Evolutionary conservation across 2,888 invertebrate genomes (phyloP), one percentile per base, ranked within the genome.

Genomic region (Cryptosula pallasiana): DNA sequence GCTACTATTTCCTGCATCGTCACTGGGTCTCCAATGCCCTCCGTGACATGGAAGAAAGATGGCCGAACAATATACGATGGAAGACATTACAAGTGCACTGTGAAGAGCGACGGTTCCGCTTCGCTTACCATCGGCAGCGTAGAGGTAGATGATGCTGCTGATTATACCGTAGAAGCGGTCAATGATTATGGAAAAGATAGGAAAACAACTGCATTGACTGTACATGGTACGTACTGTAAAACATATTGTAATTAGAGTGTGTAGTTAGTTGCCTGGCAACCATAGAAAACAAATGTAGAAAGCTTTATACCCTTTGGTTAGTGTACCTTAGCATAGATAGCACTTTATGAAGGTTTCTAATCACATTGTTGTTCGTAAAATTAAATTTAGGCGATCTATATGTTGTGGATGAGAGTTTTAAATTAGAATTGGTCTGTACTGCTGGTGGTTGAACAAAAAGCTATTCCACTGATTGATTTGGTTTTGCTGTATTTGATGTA

Each of bases 121-220:
- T 29, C 32, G 16, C 85, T 97, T 71, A 90, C 90, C 35, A 90
- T 95, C 78, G 90, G 80, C 72, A 79, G 81, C 69, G 79, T 81
- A 1, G 79, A 80, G 69, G 77, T 78, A 32, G 77, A 75, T 1
- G 82, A 84, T 75, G 77, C 79, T 36, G 83, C 81, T 45, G 77
- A 77, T 16, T 84, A 84, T 78, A 75, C 76, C 36, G 79, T 82
- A 72, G 80, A 82, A 75, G 83, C 81, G 1, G 69, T 75, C 69
- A 84, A 84, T 76, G 79, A 80, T 45, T 76, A 83, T 27, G 84
- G 83, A 25, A 76, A 78, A 72, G 82, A 81, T 23, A 79, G 81
- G 72, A 82, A 83, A 2, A 78, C 80, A 71, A 80, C 80, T 72
- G 79, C 76, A 35, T 77, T 83, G n/a, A 75, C 78, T 71, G 78